These are phyloP conservation scores for Nymphalis c-album DNA, from an alignment of 2,888 invertebrate species.

Conservation along the genomic window DNA sequence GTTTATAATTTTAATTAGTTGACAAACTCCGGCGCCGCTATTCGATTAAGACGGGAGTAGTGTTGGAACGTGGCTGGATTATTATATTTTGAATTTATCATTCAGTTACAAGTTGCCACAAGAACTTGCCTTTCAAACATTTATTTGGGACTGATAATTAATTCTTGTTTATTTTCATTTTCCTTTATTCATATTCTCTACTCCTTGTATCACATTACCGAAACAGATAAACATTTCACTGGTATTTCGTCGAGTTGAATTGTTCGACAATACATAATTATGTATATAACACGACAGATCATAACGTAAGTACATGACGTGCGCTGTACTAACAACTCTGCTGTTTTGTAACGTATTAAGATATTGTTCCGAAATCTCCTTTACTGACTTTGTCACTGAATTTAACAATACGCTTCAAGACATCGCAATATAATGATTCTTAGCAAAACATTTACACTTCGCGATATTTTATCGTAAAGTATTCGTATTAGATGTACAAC, in stretches of 20 bases:
- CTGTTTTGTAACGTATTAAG: neutral
- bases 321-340: too few species aligned
- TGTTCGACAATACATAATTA: too few species aligned
- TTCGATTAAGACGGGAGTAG: slow-evolving; percentile 27
- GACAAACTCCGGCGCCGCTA: slow-evolving; percentile 38
- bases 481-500: neutral
- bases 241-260: too few species aligned
- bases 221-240: too few species aligned
- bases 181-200: too few species aligned
- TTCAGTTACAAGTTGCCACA: neutral
- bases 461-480: slow-evolving; percentile 8
- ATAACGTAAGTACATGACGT: too few species aligned
- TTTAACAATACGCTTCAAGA: slow-evolving; percentile 14
- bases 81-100: slow-evolving; percentile 10
- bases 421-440: slow-evolving; percentile 15
- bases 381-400: slow-evolving; percentile 19
- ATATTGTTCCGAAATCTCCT: slow-evolving; percentile 16
- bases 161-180: too few species aligned
- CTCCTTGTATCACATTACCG: too few species aligned
- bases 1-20: slow-evolving; percentile 59
- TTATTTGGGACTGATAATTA: too few species aligned
- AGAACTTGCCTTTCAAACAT: too few species aligned
- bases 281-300: too few species aligned
- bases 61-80: slow-evolving; percentile 10
- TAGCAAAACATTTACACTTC: slow-evolving; percentile 5